Conservation (phyloP, 2,113 vertebrate genomes). For the Myodes glareolus region DNA sequence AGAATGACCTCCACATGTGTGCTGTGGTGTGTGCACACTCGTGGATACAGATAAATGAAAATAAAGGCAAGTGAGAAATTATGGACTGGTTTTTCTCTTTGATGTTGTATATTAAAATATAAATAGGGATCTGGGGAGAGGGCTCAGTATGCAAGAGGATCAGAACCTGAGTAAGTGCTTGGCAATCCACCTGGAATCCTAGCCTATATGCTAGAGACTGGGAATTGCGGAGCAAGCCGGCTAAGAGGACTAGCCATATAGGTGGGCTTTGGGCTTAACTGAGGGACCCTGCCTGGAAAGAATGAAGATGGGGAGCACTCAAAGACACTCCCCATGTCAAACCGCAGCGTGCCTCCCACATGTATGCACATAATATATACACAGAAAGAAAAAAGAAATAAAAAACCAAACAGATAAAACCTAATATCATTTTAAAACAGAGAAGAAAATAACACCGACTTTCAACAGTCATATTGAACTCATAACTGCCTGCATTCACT, state of each 20-base stretch:
- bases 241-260: background rate
- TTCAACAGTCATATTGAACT: background rate
- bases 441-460: background rate
- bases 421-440: constrained; percentile 44
- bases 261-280: background rate
- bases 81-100: background rate
- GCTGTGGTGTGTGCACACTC: background rate
- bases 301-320: background rate
- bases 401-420: background rate
- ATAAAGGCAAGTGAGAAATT: background rate
- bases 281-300: background rate
- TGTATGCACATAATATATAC: background rate
- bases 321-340: background rate
- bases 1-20: background rate
- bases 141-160: background rate
- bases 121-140: background rate
- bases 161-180: background rate
- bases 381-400: background rate
- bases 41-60: background rate
- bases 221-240: too few relatives aligned
- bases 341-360: background rate
- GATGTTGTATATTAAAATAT: background rate
- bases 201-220: background rate
- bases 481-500: background rate
- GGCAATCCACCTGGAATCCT: background rate